phyloP scores from a whole-genome alignment of 2,113 vertebrate genomes.

The Pampusana beccarii region DNA sequence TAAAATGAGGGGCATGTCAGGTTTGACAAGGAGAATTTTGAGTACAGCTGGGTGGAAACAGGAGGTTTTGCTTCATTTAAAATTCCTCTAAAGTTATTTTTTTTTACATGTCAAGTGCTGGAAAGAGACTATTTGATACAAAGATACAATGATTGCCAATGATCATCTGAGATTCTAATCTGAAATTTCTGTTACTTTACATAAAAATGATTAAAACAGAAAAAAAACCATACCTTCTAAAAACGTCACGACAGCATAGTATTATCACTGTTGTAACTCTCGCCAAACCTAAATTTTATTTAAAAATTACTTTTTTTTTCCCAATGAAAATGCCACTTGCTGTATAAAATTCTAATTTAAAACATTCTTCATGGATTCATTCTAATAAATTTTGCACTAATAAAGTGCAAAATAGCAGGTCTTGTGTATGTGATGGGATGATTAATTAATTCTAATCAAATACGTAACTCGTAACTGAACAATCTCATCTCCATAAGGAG shows the following conservation, averaged over 20 bases:
- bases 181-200: neutral
- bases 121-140: neutral
- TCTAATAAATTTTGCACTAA: neutral
- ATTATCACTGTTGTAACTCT: neutral
- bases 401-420: neutral
- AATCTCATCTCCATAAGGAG: neutral
- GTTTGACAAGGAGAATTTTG: neutral
- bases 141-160: neutral
- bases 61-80: neutral
- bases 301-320: neutral
- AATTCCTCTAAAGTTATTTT: neutral
- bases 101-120: neutral
- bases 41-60: neutral
- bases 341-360: neutral
- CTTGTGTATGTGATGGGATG: neutral
- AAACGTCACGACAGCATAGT: neutral
- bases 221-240: neutral
- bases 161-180: neutral
- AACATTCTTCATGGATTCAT: neutral
- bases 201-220: neutral
- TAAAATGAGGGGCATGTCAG: neutral
- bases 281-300: neutral
- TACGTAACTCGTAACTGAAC: neutral
- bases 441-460: neutral
- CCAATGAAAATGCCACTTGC: neutral